A percentile compares a stretch with the other conserved stretches of the same genome.
These are phyloP conservation scores for Aulostomus chinensis DNA, from an alignment of 2,797 vertebrate species.

Conservation along the genomic window DNA sequence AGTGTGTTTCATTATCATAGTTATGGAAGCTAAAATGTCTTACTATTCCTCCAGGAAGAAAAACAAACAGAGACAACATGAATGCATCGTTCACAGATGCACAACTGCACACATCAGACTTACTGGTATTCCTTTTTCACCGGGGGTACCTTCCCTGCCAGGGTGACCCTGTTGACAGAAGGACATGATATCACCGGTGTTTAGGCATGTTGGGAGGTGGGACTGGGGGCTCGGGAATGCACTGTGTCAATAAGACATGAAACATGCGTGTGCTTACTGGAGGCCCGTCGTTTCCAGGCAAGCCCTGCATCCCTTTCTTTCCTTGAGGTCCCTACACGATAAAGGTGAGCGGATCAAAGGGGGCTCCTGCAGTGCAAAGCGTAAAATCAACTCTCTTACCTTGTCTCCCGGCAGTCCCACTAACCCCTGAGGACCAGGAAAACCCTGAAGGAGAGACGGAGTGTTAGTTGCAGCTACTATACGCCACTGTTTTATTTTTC, in stretches of 20 bases:
- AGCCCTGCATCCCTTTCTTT: slow-evolving; percentile 91
- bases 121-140: slow-evolving; percentile 93
- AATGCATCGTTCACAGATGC: background rate
- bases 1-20: too few species aligned
- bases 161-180: slow-evolving; percentile 88
- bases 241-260: background rate
- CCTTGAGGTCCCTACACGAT: slow-evolving; percentile 88
- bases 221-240: too few species aligned
- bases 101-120: slow-evolving; percentile 36
- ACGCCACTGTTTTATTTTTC: slow-evolving; percentile 6
- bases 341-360: slow-evolving; percentile 8
- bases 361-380: too few species aligned
- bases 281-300: slow-evolving; percentile 93
- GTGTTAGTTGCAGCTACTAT: too few species aligned
- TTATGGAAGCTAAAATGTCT: too few species aligned
- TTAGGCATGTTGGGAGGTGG: background rate
- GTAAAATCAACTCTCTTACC: slow-evolving; percentile 67
- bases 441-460: slow-evolving; percentile 81
- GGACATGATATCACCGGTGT: slow-evolving; percentile 3
- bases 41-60: background rate
- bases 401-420: slow-evolving; percentile 95
- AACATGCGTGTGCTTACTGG: slow-evolving; percentile 78
- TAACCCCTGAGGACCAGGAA: slow-evolving; percentile 93
- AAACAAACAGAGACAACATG: too few species aligned
- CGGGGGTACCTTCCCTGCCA: slow-evolving; percentile 93